Evolutionary conservation across 2,113 vertebrate genomes (phyloP).

Genomic region (Mesitornis unicolor): DNA sequence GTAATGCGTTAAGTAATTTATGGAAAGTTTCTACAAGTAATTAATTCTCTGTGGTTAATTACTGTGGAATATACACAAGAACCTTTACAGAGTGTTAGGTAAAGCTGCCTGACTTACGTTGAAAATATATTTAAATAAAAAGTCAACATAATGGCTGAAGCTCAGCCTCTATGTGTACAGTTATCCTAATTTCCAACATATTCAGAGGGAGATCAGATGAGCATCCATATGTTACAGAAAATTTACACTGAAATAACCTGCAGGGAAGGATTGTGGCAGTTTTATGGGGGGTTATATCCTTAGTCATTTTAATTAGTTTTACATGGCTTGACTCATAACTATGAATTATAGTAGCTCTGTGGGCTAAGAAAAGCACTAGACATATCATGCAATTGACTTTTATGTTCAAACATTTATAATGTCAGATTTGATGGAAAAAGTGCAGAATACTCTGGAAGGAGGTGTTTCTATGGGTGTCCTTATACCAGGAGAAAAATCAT

Average conservation of each 20-base stretch:
- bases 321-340: background rate
- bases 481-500: background rate
- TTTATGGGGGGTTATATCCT: background rate
- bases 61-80: background rate
- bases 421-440: slow-evolving; percentile 49
- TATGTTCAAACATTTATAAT: slow-evolving; percentile 41
- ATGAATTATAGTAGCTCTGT: background rate
- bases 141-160: background rate
- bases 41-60: background rate
- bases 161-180: background rate
- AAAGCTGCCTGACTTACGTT: background rate
- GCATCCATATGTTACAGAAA: slow-evolving; percentile 5
- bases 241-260: slow-evolving; percentile 30
- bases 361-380: slow-evolving; percentile 12
- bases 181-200: background rate
- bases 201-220: background rate
- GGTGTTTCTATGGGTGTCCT: background rate
- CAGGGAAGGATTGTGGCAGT: slow-evolving; percentile 3
- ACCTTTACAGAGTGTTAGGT: background rate
- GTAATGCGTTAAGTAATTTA: background rate
- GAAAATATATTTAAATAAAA: background rate
- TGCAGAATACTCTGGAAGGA: background rate
- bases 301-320: slow-evolving; percentile 14
- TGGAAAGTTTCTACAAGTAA: background rate
- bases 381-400: slow-evolving; percentile 15